These are phyloP conservation scores for Empidonax traillii DNA, from an alignment of 2,113 vertebrate genomes.

Conservation along the genomic window DNA sequence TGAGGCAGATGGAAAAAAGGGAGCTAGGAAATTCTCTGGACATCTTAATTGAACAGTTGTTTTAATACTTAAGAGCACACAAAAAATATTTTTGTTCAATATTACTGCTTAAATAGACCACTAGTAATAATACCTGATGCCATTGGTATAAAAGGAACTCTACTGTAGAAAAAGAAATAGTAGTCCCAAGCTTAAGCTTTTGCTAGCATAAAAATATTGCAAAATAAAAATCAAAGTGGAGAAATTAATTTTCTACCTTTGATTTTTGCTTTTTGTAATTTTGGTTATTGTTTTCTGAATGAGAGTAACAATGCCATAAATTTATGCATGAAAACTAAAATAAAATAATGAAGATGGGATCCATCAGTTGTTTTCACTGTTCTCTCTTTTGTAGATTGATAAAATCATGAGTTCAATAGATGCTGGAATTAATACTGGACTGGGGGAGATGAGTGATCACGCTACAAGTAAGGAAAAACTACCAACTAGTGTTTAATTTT, in stretches of 20 bases:
- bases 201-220: neutral
- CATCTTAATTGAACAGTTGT: neutral
- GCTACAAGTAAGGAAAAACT: constrained; percentile 78
- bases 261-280: neutral
- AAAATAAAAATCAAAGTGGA: neutral
- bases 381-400: constrained; percentile 85
- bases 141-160: neutral
- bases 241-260: neutral
- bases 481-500: neutral
- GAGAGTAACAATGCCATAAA: neutral
- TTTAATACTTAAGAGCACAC: neutral
- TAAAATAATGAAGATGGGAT: neutral
- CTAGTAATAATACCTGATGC: neutral
- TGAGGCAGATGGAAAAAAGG: neutral
- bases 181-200: neutral
- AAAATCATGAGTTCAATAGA: constrained; percentile 98
- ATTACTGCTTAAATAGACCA: neutral
- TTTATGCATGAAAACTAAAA: neutral
- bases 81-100: neutral
- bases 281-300: neutral
- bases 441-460: constrained; percentile 81
- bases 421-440: constrained; percentile 87
- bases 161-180: neutral
- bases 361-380: neutral
- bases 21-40: neutral